Evolutionary conservation across 35 echinoderm and acorn worm genomes (phyloP).

Genomic region (Ophiothrix spiculata): DNA sequence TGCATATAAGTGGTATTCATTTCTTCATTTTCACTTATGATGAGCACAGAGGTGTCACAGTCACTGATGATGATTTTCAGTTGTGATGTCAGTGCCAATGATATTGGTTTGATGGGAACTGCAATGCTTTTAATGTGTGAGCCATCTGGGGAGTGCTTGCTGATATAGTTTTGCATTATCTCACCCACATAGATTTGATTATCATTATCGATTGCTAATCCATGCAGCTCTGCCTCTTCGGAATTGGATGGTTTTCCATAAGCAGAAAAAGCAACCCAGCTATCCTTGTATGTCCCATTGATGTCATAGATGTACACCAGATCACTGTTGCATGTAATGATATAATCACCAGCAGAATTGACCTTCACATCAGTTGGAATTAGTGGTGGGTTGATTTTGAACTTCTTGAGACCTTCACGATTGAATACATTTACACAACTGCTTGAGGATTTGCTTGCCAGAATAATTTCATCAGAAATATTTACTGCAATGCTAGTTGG

Average conservation of each 20-base stretch:
- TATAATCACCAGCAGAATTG: too few relatives aligned
- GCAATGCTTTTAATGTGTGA: not conserved
- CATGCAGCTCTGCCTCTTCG: not conserved
- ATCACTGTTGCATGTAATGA: too few relatives aligned
- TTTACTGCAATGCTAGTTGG: too few relatives aligned
- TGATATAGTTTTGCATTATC: not conserved
- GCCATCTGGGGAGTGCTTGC: not conserved
- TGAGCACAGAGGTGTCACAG: not conserved
- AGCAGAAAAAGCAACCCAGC: not conserved
- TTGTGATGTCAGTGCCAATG: not conserved
- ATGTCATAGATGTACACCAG: too few relatives aligned
- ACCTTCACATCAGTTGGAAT: too few relatives aligned
- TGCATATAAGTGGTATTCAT: too few relatives aligned
- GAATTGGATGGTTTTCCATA: not conserved
- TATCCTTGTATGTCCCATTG: not conserved
- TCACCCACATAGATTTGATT: not conserved
- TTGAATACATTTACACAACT: too few relatives aligned
- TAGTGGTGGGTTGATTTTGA: too few relatives aligned
- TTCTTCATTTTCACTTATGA: not conserved
- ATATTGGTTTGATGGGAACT: not conserved
- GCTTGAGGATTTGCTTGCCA: too few relatives aligned
- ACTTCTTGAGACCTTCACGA: too few relatives aligned
- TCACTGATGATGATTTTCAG: not conserved
- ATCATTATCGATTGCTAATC: not conserved
- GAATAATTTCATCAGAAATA: too few relatives aligned